Evolutionary conservation across 2,888 invertebrate species (phyloP).

Genomic region (Pimpla rufipes): DNA sequence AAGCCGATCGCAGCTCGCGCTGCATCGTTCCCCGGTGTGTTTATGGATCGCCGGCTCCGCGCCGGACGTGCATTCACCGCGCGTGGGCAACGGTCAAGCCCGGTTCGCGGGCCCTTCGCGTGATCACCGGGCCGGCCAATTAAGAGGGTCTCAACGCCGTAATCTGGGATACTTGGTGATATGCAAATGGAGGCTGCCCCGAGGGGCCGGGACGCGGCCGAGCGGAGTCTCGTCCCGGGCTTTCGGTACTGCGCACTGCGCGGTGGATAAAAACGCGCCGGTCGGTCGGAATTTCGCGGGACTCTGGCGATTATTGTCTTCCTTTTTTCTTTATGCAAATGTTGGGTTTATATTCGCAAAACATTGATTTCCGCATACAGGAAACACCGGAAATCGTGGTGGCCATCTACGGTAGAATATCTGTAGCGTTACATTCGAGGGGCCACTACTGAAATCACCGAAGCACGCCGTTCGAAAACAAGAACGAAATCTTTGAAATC

Average conservation of each 20-base stretch:
- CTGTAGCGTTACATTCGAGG: no score
- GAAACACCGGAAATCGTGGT: no score
- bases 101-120: slow-evolving; percentile 52
- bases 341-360: neutral
- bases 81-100: slow-evolving; percentile 59
- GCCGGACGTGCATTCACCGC: slow-evolving; percentile 53
- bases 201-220: slow-evolving; percentile 12
- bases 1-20: neutral
- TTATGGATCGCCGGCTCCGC: slow-evolving; percentile 64
- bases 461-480: no score
- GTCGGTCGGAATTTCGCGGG: slow-evolving; percentile 15
- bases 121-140: slow-evolving; percentile 73
- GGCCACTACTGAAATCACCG: no score
- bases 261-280: neutral
- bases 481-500: no score
- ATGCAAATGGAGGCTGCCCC: slow-evolving; percentile 72
- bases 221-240: slow-evolving; percentile 42
- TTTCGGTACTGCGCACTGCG: slow-evolving; percentile 8
- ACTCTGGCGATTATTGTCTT: slow-evolving; percentile 40
- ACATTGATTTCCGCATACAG: neutral
- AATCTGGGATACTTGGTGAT: slow-evolving; percentile 75
- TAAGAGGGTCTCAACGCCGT: slow-evolving; percentile 74
- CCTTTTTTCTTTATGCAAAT: slow-evolving; percentile 24
- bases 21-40: slow-evolving; percentile 35
- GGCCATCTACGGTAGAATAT: no score